Conservation (phyloP, 2,888 invertebrate species). For the Ochlodes sylvanus region DNA sequence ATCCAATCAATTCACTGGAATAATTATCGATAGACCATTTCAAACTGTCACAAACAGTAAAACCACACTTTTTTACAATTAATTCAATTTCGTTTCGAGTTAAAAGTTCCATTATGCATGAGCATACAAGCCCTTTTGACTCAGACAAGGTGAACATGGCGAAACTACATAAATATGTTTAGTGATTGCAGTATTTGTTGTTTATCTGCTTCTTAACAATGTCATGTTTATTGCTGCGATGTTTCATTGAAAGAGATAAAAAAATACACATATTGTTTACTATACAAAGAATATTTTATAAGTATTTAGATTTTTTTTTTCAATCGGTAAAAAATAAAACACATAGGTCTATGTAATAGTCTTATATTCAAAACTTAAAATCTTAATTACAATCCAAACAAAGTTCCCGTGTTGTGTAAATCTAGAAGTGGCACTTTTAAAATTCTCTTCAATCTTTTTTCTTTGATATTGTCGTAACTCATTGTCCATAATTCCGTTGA, state of each 20-base stretch:
- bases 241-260: not conserved
- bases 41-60: constrained; percentile 44
- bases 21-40: constrained; percentile 61
- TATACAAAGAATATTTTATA: too few species aligned
- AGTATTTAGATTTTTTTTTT: too few species aligned
- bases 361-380: constrained; percentile 6
- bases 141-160: not conserved
- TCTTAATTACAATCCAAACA: constrained; percentile 58
- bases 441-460: constrained; percentile 74
- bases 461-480: constrained; percentile 75
- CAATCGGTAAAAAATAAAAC: not conserved
- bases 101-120: constrained; percentile 58
- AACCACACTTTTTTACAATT: constrained; percentile 56
- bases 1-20: constrained; percentile 64
- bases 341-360: not conserved
- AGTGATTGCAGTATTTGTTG: constrained; percentile 15
- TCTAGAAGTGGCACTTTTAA: constrained; percentile 65
- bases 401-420: constrained; percentile 56
- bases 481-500: constrained; percentile 69
- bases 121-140: not conserved
- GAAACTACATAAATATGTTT: not conserved
- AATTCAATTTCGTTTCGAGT: constrained; percentile 55
- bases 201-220: constrained; percentile 19
- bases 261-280: not conserved
- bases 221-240: constrained; percentile 4